Evolutionary conservation across 92 coral and sea anemone species (phyloP).

Genomic region (Phymanthus crucifer): DNA sequence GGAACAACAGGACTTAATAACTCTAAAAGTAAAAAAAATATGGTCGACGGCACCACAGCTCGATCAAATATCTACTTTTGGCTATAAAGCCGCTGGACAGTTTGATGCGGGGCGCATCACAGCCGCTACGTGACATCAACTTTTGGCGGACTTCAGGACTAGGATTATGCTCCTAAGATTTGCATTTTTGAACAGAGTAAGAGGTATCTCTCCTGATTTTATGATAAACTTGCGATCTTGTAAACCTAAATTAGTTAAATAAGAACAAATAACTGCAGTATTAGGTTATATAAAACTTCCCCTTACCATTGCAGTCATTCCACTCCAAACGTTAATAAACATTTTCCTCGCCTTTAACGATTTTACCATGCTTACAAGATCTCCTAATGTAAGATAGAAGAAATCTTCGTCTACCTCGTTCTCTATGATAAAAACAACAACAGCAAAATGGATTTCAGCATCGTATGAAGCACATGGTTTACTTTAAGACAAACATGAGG

Average conservation of each 20-base stretch:
- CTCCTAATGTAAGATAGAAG: neutral
- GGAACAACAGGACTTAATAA: no score
- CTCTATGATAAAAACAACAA: neutral
- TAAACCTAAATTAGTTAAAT: neutral
- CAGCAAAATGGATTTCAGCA: neutral
- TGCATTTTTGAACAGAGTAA: no score
- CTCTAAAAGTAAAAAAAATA: no score
- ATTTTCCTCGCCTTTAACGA: neutral
- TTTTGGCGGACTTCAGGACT: no score
- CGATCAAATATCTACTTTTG: no score
- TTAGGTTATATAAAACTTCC: neutral
- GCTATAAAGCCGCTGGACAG: no score
- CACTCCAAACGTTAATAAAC: neutral
- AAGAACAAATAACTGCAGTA: neutral
- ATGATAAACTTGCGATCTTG: neutral
- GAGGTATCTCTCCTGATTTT: neutral
- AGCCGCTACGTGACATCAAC: no score
- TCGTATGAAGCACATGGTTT: neutral
- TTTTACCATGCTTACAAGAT: neutral
- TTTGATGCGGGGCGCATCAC: no score
- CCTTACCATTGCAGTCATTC: neutral
- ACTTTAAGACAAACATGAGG: neutral
- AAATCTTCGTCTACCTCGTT: neutral
- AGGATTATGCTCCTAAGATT: no score
- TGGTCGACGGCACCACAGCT: no score